Conservation (phyloP, 2,888 invertebrate species). For the Macrosiphum euphorbiae region DNA sequence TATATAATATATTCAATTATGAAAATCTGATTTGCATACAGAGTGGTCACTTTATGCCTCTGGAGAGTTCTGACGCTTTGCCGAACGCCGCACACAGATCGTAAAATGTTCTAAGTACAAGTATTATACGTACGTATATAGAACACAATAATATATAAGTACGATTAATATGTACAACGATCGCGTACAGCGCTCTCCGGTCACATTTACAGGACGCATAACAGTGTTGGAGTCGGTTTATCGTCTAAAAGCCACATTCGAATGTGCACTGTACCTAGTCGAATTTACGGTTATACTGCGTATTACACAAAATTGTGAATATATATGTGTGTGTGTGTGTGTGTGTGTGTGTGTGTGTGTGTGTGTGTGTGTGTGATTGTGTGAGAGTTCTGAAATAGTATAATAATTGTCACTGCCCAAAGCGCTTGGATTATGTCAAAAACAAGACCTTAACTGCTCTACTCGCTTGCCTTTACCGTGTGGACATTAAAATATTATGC, state of each 20-base stretch:
- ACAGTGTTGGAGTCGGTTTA: not conserved
- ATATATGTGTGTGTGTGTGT: no score
- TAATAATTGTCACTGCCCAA: not conserved
- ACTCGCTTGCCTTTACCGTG: no score
- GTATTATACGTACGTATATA: not conserved
- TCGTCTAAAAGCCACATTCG: not conserved
- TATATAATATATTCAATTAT: not conserved
- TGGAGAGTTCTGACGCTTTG: not conserved
- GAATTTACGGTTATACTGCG: not conserved
- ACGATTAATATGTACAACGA: not conserved
- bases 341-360: no score
- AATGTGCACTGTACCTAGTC: not conserved
- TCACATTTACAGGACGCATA: not conserved
- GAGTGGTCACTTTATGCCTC: not conserved
- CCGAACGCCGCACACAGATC: not conserved
- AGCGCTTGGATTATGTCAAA: not conserved
- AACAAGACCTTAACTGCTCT: not conserved
- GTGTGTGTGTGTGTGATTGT: no score
- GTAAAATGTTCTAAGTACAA: no score
- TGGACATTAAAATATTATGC: not conserved
- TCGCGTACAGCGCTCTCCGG: no score
- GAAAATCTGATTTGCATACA: constrained; percentile 12
- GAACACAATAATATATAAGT: not conserved
- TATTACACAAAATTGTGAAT: not conserved
- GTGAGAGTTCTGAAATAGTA: not conserved